Percentiles rank a stretch among this genome's conserved stretches.
These are phyloP conservation scores for Antechinus stuartii DNA, from an alignment of 2,113 vertebrate species.

Conservation along the genomic window DNA sequence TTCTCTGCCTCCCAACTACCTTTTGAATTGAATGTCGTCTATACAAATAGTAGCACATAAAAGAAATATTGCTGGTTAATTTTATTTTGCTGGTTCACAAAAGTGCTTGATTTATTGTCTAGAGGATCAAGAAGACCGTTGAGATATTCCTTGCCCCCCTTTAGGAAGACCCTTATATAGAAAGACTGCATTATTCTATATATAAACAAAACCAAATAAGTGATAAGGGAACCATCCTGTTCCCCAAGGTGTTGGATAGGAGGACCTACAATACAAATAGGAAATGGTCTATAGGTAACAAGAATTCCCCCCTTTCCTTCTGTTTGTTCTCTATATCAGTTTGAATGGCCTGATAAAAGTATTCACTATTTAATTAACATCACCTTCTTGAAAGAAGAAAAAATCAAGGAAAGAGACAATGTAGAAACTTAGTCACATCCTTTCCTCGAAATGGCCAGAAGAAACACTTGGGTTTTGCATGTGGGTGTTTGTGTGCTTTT, in stretches of 20 bases:
- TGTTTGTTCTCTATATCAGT: conserved; percentile 69
- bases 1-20: background rate
- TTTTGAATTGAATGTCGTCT: background rate
- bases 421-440: conserved; percentile 73
- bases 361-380: conserved; percentile 63
- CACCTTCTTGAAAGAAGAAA: conserved; percentile 76
- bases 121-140: background rate
- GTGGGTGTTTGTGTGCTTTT: conserved; percentile 65
- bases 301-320: conserved; percentile 55
- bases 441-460: conserved; percentile 69
- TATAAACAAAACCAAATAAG: background rate
- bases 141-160: background rate
- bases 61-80: background rate
- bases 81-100: background rate
- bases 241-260: background rate
- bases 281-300: conserved; percentile 77
- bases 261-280: background rate
- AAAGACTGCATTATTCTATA: too few relatives aligned
- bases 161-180: background rate
- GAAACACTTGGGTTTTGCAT: conserved; percentile 41
- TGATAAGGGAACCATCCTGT: background rate
- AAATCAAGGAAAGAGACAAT: conserved; percentile 69
- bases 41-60: background rate
- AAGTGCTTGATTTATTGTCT: background rate
- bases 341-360: conserved; percentile 69